A percentile compares a stretch with the other conserved stretches of the same genome.
Conservation (phyloP, 2,888 invertebrate genomes). For the Rotaria macrura region DNA sequence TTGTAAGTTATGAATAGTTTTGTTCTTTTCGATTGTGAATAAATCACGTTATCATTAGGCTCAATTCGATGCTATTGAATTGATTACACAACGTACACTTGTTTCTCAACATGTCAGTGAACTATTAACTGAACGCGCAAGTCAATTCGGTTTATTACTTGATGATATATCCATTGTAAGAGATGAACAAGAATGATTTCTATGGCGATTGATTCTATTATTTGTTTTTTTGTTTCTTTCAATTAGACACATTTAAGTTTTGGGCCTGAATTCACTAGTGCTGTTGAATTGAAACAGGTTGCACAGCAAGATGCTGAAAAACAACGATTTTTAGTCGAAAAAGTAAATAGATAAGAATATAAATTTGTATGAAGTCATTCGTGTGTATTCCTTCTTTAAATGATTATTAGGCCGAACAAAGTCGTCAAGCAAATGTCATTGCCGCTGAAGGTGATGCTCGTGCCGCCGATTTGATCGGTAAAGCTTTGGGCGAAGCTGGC, state of each 20-base stretch:
- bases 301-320: slow-evolving; percentile 99
- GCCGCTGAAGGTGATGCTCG: slow-evolving; percentile 95
- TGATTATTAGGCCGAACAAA: slow-evolving; percentile 70
- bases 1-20: slow-evolving; percentile 53
- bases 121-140: slow-evolving; percentile 77
- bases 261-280: slow-evolving; percentile 93
- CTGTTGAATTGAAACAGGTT: slow-evolving; percentile 97
- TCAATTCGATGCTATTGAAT: slow-evolving; percentile 95
- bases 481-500: slow-evolving; percentile 81
- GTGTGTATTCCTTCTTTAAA: too few species aligned
- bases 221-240: not conserved
- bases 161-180: slow-evolving; percentile 89
- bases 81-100: slow-evolving; percentile 91
- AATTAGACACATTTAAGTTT: slow-evolving; percentile 87
- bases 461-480: slow-evolving; percentile 80
- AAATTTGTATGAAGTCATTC: not conserved
- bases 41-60: slow-evolving; percentile 55
- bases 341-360: slow-evolving; percentile 50
- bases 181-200: slow-evolving; percentile 39
- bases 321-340: slow-evolving; percentile 92
- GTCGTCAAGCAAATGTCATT: slow-evolving; percentile 81
- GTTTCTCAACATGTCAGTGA: slow-evolving; percentile 77
- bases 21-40: not conserved
- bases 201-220: not conserved
- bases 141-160: slow-evolving; percentile 85